Evolutionary conservation across 2,113 vertebrate genomes (phyloP), one percentile per base, ranked within the genome.

Genomic region (Leucoraja erinaceus): DNA sequence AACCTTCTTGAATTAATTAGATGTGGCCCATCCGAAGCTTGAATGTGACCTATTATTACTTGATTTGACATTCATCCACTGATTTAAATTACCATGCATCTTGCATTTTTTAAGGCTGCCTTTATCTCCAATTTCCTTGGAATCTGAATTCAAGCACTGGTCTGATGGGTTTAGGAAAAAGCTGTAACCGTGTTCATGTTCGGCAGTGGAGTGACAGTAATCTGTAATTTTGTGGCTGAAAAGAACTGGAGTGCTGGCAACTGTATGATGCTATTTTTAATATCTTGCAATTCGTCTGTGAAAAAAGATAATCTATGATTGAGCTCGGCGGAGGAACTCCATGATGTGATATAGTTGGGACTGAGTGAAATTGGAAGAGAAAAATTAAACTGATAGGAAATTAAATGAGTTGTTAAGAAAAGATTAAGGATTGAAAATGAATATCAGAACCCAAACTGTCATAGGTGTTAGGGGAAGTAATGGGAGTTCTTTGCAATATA

Each of bases 351-450:
- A 61, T 28, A n/a, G 28, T 63, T 59, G 28, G 28, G 56, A 86
- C 28, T 18, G 59, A 6, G 12, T 63, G 59, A 61, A 88, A 88
- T 18, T 18, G 59, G 14, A 31, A 66, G 75, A 63, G 83, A 33
- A 63, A 88, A 63, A 63, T 88, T 22, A n/a, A 66, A 88, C 28
- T 31, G 31, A 88, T 63, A 33, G 61, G 63, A n/a, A 86, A 86
- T 61, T 86, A 88, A 63, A 88, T 88, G 61, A 88, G 12, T 66
- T 63, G 59, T 6, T 66, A 31, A 31, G 59, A 88, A 88, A 86
- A 66, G 63, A 16, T 88, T 63, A 88, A 63, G 28, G 59, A 61
- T 88, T 88, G 83, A 88, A 66, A 88, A 88, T 66, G 56, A 88
- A 33, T 18, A 88, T 31, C 63, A 14, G 28, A 28, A 66, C 54